phyloP scores from a whole-genome alignment of 2,888 invertebrate genomes.

The Cheilosia grossa region DNA sequence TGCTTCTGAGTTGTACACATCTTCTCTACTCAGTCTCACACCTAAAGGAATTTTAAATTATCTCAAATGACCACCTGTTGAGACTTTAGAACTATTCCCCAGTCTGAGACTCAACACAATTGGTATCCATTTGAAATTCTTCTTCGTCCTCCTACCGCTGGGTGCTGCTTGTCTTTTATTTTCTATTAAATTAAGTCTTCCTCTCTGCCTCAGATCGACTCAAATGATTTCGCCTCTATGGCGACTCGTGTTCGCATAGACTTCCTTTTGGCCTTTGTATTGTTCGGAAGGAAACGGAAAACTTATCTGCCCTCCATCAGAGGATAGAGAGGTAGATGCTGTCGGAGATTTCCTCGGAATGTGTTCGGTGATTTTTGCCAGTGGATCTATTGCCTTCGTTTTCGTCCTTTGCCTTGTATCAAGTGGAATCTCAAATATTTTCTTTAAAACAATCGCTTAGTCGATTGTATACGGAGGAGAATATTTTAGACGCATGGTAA shows the following conservation, averaged over 20 bases:
- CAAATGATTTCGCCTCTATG: conserved; percentile 7
- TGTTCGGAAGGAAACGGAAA: conserved; percentile 25
- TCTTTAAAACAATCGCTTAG: conserved; percentile 31
- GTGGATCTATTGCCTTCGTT: conserved; percentile 29
- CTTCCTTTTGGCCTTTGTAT: conserved; percentile 37
- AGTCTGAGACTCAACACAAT: not conserved
- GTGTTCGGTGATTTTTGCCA: conserved; percentile 41
- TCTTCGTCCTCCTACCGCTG: not conserved
- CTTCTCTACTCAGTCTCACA: conserved; percentile 20
- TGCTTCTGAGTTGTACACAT: conserved; percentile 1
- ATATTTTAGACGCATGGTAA: conserved; percentile 1
- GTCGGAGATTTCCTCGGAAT: conserved; percentile 42
- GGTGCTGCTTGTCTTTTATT: not conserved
- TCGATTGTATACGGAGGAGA: conserved; percentile 16
- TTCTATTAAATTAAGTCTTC: conserved; percentile 18
- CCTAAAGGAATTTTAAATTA: conserved; percentile 53
- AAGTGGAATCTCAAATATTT: conserved; percentile 54
- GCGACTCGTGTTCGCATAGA: not conserved
- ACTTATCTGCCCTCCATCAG: conserved; percentile 56
- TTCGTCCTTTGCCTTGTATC: not conserved
- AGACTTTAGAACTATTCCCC: conserved; percentile 13
- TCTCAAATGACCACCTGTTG: conserved; percentile 65
- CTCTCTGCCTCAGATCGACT: not conserved
- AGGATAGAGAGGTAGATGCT: not conserved
- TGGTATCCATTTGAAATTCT: conserved; percentile 10